Conservation (phyloP, 2,888 invertebrate genomes). For the Noctua pronuba region DNA sequence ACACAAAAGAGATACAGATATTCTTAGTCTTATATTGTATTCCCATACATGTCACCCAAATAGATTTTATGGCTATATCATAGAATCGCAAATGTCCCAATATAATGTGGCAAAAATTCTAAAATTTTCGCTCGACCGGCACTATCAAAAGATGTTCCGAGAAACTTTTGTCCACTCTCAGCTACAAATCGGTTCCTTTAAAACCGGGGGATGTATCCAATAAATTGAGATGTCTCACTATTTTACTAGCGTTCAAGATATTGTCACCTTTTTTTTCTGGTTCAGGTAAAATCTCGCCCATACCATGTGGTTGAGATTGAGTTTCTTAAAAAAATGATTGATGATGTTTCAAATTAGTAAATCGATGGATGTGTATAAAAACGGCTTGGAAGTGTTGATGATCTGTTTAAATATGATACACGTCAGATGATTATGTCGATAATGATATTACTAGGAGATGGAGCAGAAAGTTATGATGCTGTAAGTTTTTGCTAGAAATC, state of each 20-base stretch:
- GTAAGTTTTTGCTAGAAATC: slow-evolving; percentile 35
- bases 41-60: slow-evolving; percentile 50
- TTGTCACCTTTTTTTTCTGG: slow-evolving; percentile 84
- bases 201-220: slow-evolving; percentile 73
- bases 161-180: slow-evolving; percentile 65
- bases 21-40: slow-evolving; percentile 52
- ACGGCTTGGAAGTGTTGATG: slow-evolving; percentile 77
- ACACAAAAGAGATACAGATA: slow-evolving; percentile 44
- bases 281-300: slow-evolving; percentile 83
- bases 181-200: slow-evolving; percentile 71
- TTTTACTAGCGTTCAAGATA: slow-evolving; percentile 82
- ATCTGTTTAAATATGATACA: slow-evolving; percentile 76
- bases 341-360: slow-evolving; percentile 84
- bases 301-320: slow-evolving; percentile 83
- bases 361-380: slow-evolving; percentile 76
- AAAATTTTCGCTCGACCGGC: slow-evolving; percentile 68
- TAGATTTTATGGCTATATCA: slow-evolving; percentile 59
- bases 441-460: slow-evolving; percentile 60
- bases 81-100: slow-evolving; percentile 46
- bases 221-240: slow-evolving; percentile 88
- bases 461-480: slow-evolving; percentile 42
- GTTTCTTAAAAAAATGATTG: slow-evolving; percentile 85
- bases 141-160: slow-evolving; percentile 71
- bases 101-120: slow-evolving; percentile 53
- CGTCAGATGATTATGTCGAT: slow-evolving; percentile 69